Evolutionary conservation across 2,113 vertebrate genomes (phyloP).

Genomic region (Chunga burmeisteri): DNA sequence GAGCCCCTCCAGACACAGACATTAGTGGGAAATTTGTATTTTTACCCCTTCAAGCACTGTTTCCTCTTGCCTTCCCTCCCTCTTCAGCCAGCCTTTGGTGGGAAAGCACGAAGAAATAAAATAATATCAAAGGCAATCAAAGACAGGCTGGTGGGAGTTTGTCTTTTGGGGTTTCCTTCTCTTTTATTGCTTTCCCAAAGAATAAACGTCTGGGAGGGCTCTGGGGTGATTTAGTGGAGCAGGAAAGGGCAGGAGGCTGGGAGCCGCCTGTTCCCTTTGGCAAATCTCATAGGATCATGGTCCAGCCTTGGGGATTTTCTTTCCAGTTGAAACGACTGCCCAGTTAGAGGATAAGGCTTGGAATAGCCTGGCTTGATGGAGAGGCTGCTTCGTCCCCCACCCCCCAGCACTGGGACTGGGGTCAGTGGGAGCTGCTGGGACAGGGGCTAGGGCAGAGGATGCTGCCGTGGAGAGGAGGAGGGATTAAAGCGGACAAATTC

Average conservation of each 20-base stretch:
- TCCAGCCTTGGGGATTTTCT: neutral
- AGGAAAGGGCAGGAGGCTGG: neutral
- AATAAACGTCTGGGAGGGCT: neutral
- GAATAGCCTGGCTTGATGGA: neutral
- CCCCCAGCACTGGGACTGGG: neutral
- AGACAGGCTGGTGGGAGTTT: slow-evolving; percentile 32
- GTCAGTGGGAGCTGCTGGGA: neutral
- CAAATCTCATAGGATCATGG: neutral
- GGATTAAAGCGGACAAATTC: neutral
- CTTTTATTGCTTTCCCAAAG: slow-evolving; percentile 46
- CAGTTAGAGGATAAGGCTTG: neutral
- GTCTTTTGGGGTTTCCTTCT: slow-evolving; percentile 24
- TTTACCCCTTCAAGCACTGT: neutral
- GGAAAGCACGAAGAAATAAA: slow-evolving; percentile 1
- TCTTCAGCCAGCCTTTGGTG: neutral
- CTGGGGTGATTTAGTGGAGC: neutral
- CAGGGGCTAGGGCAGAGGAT: neutral
- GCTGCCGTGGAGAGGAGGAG: neutral
- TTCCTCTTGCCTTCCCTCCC: neutral
- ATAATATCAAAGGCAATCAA: neutral
- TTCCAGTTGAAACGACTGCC: neutral
- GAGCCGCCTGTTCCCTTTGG: neutral
- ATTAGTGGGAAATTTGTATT: neutral
- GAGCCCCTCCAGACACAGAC: neutral
- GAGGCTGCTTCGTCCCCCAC: neutral